Evolutionary conservation across 2,888 invertebrate species (phyloP).

Genomic region (Odontomyia ornata): DNA sequence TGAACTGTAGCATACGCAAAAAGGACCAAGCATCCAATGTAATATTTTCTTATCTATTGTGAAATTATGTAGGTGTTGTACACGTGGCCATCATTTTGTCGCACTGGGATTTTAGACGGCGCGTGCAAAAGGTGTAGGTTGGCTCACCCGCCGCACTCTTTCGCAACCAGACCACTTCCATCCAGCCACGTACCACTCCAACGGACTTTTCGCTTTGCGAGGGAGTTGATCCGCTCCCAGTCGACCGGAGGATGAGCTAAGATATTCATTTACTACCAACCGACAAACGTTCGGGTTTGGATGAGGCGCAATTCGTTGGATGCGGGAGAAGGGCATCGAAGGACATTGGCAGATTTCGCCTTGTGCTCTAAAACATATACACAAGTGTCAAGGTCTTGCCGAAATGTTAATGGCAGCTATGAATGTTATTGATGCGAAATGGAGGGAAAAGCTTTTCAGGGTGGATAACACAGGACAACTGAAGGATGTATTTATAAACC

Average conservation of each 20-base stretch:
- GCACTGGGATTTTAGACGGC: neutral
- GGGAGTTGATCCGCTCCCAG: neutral
- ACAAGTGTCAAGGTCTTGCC: conserved; percentile 30
- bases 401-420: conserved; percentile 17
- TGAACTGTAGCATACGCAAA: neutral
- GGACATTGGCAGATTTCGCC: neutral
- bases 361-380: conserved; percentile 14
- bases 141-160: neutral
- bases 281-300: neutral
- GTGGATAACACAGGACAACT: too few relatives aligned
- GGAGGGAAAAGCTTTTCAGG: neutral
- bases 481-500: too few relatives aligned
- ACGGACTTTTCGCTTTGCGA: neutral
- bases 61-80: conserved; percentile 21
- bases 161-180: neutral
- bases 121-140: conserved; percentile 26
- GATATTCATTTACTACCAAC: conserved; percentile 14
- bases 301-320: conserved; percentile 16
- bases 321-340: conserved; percentile 19
- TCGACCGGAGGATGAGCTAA: neutral
- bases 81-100: conserved; percentile 34
- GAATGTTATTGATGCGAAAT: neutral
- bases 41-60: conserved; percentile 6
- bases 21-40: neutral
- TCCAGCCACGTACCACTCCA: neutral